Base-by-base conservation (phyloP, 2,797 vertebrate genomes). In the Coccyzus lansbergi region DNA sequence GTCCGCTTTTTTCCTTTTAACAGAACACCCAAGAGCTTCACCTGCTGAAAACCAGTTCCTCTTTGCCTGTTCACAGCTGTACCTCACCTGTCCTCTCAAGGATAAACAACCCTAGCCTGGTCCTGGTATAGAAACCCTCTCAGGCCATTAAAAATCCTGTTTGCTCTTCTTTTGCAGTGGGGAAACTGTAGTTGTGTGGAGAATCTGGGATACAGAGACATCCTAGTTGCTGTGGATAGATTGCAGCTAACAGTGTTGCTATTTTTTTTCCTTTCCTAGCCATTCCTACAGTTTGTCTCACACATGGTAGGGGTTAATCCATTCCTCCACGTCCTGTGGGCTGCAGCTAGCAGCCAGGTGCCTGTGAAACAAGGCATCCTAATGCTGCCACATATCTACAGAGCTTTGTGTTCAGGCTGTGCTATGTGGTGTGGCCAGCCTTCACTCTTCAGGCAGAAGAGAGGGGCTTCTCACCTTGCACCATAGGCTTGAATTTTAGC, bases 401-500 rank as follows among this genome's bases (percentile, higher is more conserved):
- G 15, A 46, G 33, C 14, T 65, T 76, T 22, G 29, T 53, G 2
- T 29, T 63, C 58, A 40, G 3, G 9, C 7, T 17, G 25, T 25
- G 69, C 34, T 58, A 79, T 72, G 22, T 1, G 3, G n/a, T n/a
- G 33, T 25, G 9, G 51, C 48, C 51, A 77, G 2, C 42, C 6
- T 38, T 62, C 24, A 10, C 36, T 46, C 64, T 75, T 81, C 53
- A 74, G 26, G 9, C 44, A 33, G 60, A 63, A n/a, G n/a, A 60
- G 24, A 0, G 0, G 3, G 4, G 17, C 31, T 68, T 75, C 75
- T 71, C 46, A 76, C 34, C 38, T 70, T n/a, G 19, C 15, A 18
- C 42, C 33, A 12, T n/a, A 7, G 2, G 3, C 55, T 26, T 19
- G 9, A 20, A 9, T 65, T 81, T 85, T 63, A 88, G 59, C 51